phyloP scores from a whole-genome alignment of 2,888 invertebrate species.

The Encarsia formosa region DNA sequence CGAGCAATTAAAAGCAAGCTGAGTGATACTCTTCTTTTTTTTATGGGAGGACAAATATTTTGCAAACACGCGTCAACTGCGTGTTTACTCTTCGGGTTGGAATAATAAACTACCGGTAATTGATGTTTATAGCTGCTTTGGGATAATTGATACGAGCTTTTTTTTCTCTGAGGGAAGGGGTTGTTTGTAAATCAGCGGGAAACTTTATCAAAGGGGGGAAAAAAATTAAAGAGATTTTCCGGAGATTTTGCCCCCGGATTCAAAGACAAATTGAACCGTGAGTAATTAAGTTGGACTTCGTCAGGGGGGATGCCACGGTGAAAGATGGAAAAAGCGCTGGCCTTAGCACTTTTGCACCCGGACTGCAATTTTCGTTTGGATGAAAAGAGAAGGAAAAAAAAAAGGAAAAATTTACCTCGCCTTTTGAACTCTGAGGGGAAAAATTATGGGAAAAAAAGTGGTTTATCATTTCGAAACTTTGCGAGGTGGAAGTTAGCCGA shows the following conservation, averaged over 20 bases:
- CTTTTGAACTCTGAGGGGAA: too few relatives aligned
- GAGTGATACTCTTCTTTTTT: neutral
- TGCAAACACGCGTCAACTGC: neutral
- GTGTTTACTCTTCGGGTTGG: too few relatives aligned
- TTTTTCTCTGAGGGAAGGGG: neutral
- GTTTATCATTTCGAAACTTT: too few relatives aligned
- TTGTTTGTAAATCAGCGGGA: neutral
- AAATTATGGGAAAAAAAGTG: too few relatives aligned
- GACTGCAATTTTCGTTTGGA: slow-evolving; percentile 23
- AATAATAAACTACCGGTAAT: too few relatives aligned
- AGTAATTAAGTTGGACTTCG: slow-evolving; percentile 25
- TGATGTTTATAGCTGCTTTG: too few relatives aligned
- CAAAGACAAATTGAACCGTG: slow-evolving; percentile 27
- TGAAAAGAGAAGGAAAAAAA: slow-evolving; percentile 7
- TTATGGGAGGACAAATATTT: slow-evolving; percentile 12
- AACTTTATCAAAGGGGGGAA: slow-evolving; percentile 18
- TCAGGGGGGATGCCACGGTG: slow-evolving; percentile 2
- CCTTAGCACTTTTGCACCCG: slow-evolving; percentile 21
- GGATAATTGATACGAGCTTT: too few relatives aligned
- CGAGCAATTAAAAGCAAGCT: slow-evolving; percentile 23
- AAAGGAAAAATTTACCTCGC: neutral
- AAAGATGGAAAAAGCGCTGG: slow-evolving; percentile 25
- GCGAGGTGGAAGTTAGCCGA: too few relatives aligned
- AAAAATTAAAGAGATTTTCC: slow-evolving; percentile 24
- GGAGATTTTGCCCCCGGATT: slow-evolving; percentile 26